phyloP scores from a whole-genome alignment of 2,113 vertebrate species.

The Conger conger region DNA sequence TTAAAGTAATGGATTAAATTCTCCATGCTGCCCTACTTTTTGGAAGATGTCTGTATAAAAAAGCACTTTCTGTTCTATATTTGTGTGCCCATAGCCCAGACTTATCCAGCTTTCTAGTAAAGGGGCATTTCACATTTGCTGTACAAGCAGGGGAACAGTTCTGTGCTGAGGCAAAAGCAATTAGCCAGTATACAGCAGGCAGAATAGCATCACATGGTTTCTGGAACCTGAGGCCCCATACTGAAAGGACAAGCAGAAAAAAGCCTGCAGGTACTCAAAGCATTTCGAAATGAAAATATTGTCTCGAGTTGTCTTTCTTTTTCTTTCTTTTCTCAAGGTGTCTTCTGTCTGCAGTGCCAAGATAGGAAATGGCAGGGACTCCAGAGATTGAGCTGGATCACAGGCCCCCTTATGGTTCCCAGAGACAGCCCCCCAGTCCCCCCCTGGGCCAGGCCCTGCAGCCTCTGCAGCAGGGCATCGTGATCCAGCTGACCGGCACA shows the following conservation, averaged over 20 bases:
- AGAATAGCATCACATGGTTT: neutral
- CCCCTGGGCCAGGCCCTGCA: slow-evolving; percentile 4
- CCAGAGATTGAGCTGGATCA: slow-evolving; percentile 42
- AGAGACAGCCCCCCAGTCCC: slow-evolving; percentile 13
- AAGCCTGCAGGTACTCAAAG: neutral
- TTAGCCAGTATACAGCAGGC: slow-evolving; percentile 13
- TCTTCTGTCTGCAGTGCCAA: slow-evolving; percentile 53
- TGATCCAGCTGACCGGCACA: slow-evolving; percentile 68
- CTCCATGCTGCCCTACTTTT: slow-evolving; percentile 50
- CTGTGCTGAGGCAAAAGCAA: slow-evolving; percentile 17
- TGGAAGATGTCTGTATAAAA: slow-evolving; percentile 46
- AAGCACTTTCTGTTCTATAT: slow-evolving; percentile 49
- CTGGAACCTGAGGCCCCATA: neutral
- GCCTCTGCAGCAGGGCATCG: slow-evolving; percentile 56
- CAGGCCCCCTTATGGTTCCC: slow-evolving; percentile 24
- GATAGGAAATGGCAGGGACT: slow-evolving; percentile 69
- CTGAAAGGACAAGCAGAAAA: neutral
- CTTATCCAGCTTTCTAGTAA: slow-evolving; percentile 48
- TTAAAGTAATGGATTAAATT: slow-evolving; percentile 36
- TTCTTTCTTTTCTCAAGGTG: slow-evolving; percentile 44
- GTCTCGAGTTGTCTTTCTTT: slow-evolving; percentile 28
- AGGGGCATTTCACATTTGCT: slow-evolving; percentile 29
- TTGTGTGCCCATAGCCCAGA: slow-evolving; percentile 36
- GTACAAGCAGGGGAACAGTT: slow-evolving; percentile 14
- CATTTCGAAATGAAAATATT: neutral